Evolutionary conservation across 1,140 invertebrate species (phyloP).

Genomic region (Caenorhabditis tropicalis): DNA sequence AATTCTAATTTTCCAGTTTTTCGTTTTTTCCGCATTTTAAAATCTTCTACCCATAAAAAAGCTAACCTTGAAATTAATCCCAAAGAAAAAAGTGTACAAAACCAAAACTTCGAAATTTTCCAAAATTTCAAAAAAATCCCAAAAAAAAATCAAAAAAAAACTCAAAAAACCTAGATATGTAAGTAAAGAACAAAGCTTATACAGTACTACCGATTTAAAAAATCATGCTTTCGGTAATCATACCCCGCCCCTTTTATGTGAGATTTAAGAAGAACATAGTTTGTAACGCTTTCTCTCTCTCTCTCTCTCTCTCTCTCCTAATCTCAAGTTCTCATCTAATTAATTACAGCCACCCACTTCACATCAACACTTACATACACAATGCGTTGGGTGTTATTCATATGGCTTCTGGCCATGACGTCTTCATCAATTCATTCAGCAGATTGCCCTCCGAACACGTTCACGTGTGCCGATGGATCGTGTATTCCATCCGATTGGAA

Average conservation of each 20-base stretch:
- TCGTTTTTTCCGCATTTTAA: background rate
- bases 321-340: background rate
- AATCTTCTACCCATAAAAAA: background rate
- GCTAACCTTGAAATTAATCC: too few relatives aligned
- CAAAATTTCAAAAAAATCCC: background rate
- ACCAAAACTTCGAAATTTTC: background rate
- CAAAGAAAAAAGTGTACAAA: too few relatives aligned
- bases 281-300: background rate
- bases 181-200: too few relatives aligned
- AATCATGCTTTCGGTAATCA: too few relatives aligned
- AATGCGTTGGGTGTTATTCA: constrained; percentile 43
- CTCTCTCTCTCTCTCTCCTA: background rate
- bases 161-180: background rate
- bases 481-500: constrained; percentile 92
- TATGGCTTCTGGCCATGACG: constrained; percentile 47
- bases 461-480: constrained; percentile 81
- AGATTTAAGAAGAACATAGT: too few relatives aligned
- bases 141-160: background rate
- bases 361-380: background rate
- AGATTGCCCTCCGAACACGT: constrained; percentile 78
- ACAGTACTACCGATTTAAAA: too few relatives aligned
- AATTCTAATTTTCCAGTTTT: too few relatives aligned
- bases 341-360: background rate
- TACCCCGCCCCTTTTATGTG: too few relatives aligned
- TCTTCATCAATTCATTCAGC: background rate